These are phyloP conservation scores for Ectobius pallidus DNA, from an alignment of 2,888 invertebrate species.

Conservation along the genomic window DNA sequence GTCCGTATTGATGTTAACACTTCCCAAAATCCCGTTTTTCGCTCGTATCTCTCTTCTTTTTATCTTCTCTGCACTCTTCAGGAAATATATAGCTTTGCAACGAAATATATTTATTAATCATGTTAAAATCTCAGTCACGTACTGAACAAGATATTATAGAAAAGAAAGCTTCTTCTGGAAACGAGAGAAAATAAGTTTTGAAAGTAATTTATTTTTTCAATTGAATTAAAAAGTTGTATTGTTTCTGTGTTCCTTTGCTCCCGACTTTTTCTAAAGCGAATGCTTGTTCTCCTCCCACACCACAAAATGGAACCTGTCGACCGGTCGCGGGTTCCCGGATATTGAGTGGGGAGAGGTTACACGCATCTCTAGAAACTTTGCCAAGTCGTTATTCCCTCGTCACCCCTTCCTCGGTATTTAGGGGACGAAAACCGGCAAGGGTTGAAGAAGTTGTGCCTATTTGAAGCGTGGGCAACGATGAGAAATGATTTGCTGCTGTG, in stretches of 20 bases:
- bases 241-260: neutral
- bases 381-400: neutral
- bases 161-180: neutral
- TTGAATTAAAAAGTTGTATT: neutral
- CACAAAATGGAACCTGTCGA: neutral
- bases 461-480: too few relatives aligned
- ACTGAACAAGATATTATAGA: neutral
- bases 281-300: neutral
- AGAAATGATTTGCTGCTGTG: too few relatives aligned
- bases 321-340: neutral
- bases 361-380: neutral
- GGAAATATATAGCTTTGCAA: neutral
- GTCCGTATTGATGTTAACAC: neutral
- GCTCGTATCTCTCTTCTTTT: neutral
- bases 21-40: neutral
- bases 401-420: neutral
- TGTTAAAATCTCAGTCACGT: neutral
- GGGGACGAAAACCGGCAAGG: too few relatives aligned
- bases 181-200: neutral
- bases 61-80: neutral
- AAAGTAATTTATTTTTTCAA: constrained; percentile 9
- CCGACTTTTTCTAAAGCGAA: neutral
- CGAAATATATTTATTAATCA: neutral
- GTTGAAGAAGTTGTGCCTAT: too few relatives aligned
- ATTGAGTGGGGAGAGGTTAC: neutral